Percentiles rank a stretch among this genome's conserved stretches.
These are phyloP conservation scores for Lineus longissimus DNA, from an alignment of 1,140 invertebrate genomes.

Conservation along the genomic window DNA sequence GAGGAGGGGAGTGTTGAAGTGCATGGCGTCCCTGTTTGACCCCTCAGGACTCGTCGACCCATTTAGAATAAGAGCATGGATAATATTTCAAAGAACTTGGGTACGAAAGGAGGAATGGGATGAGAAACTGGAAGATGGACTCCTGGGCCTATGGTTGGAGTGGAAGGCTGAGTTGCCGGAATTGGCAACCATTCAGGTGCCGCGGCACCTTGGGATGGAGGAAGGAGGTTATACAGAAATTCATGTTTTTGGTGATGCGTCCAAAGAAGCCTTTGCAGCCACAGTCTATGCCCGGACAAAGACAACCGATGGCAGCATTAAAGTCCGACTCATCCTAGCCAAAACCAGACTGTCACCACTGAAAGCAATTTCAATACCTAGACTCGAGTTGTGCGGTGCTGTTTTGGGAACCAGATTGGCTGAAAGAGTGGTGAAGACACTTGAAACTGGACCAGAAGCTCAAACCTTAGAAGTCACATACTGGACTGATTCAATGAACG, in stretches of 20 bases:
- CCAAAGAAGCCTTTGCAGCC: constrained; percentile 1
- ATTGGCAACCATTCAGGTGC: not conserved
- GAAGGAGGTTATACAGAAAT: not conserved
- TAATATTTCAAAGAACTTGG: constrained; percentile 2
- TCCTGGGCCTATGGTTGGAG: not conserved
- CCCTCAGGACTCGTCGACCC: not conserved
- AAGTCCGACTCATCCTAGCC: not conserved
- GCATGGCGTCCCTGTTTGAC: not conserved
- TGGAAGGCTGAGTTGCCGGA: not conserved
- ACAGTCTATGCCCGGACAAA: not conserved
- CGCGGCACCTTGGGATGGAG: not conserved
- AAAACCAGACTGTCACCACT: constrained; percentile 1
- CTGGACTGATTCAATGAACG: not conserved
- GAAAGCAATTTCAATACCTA: not conserved
- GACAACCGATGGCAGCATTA: not conserved
- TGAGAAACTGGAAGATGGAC: not conserved
- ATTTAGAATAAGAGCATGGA: not conserved
- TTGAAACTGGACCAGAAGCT: constrained; percentile 1
- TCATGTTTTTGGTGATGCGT: constrained; percentile 7
- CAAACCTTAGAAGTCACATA: no score
- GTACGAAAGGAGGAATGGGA: constrained; percentile 2
- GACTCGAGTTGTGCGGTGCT: constrained; percentile 1
- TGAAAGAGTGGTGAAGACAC: not conserved
- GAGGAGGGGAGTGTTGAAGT: not conserved
- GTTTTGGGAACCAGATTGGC: not conserved